These are phyloP conservation scores for Daphoenositta chrysoptera DNA, from an alignment of 2,113 vertebrate genomes.

Conservation along the genomic window DNA sequence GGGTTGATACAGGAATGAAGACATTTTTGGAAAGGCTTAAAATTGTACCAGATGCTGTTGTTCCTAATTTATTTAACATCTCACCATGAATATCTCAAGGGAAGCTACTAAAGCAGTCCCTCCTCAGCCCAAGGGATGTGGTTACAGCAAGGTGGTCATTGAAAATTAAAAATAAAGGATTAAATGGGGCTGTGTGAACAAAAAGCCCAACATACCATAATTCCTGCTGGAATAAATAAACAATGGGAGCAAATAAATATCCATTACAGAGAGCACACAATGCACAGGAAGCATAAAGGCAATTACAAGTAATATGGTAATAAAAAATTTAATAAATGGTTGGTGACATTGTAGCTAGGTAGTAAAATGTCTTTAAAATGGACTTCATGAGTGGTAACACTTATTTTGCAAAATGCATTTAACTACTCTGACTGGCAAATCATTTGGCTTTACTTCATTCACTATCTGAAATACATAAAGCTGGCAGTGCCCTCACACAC, in stretches of 20 bases:
- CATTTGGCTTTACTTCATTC: background rate
- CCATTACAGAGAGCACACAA: background rate
- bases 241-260: background rate
- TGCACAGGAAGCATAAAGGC: background rate
- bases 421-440: background rate
- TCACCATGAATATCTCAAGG: rapidly evolving
- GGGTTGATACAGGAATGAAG: background rate
- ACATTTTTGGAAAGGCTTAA: background rate
- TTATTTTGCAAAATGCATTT: background rate
- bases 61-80: background rate
- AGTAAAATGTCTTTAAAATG: background rate
- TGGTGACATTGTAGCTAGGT: background rate
- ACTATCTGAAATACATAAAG: background rate
- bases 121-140: background rate
- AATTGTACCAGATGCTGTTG: background rate
- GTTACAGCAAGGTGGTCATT: background rate
- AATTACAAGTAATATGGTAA: background rate
- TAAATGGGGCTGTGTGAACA: background rate
- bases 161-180: background rate
- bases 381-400: background rate
- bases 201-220: background rate
- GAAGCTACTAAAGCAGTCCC: background rate
- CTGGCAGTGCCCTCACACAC: background rate
- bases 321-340: background rate
- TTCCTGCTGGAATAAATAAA: background rate